Evolutionary conservation across 2,113 vertebrate species (phyloP).

Genomic region (Pseudorectes ferrugineus): DNA sequence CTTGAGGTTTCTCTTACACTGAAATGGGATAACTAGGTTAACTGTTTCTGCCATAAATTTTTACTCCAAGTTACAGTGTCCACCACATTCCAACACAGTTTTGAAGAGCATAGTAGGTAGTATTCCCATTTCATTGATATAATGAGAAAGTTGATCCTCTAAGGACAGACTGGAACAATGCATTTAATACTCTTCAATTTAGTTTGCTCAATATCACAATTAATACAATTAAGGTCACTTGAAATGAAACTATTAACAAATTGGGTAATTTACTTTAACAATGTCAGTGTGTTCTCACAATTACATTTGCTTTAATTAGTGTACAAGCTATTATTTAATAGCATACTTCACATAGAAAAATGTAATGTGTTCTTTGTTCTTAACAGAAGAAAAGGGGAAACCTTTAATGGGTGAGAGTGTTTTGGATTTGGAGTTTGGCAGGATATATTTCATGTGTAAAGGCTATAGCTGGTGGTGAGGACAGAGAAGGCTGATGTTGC

Average conservation of each 20-base stretch:
- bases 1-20: not conserved
- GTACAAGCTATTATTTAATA: constrained; percentile 76
- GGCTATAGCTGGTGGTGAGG: not conserved
- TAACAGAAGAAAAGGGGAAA: constrained; percentile 53
- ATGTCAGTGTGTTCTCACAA: constrained; percentile 76
- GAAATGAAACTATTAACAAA: constrained; percentile 78
- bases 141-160: constrained; percentile 66
- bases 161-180: constrained; percentile 70
- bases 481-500: not conserved
- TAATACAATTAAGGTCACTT: constrained; percentile 80
- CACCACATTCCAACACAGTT: not conserved
- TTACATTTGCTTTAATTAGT: constrained; percentile 78
- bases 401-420: constrained; percentile 44
- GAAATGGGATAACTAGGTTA: not conserved
- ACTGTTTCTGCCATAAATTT: not conserved
- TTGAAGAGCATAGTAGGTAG: constrained; percentile 6
- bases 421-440: not conserved
- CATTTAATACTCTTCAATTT: constrained; percentile 76
- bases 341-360: constrained; percentile 66
- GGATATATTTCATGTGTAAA: constrained; percentile 2
- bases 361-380: constrained; percentile 65
- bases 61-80: not conserved
- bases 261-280: constrained; percentile 77
- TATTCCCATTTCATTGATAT: constrained; percentile 66
- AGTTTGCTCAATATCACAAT: constrained; percentile 76